Conservation (phyloP, 2,113 vertebrate species). For the Ellobius talpinus region DNA sequence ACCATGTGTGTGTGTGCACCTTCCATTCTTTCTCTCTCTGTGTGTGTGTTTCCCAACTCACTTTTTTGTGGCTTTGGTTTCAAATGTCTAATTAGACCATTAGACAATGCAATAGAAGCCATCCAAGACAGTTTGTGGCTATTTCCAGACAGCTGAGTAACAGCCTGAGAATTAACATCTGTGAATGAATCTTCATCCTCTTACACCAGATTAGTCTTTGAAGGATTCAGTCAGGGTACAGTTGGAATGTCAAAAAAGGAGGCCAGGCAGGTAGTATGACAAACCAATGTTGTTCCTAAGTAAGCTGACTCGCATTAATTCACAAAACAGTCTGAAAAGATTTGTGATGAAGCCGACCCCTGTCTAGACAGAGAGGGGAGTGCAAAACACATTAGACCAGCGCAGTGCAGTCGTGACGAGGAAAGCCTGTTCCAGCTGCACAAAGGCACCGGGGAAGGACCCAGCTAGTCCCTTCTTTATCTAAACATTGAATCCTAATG, state of each 20-base stretch:
- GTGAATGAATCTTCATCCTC: constrained; percentile 80
- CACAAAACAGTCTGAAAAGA: constrained; percentile 86
- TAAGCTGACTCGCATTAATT: constrained; percentile 86
- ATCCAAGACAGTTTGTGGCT: constrained; percentile 86
- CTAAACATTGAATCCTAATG: constrained; percentile 56
- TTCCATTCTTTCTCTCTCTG: no score
- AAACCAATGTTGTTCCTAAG: constrained; percentile 86
- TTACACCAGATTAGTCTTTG: constrained; percentile 79
- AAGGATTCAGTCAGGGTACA: constrained; percentile 84
- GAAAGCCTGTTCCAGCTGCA: constrained; percentile 72
- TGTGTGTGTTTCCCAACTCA: constrained; percentile 52
- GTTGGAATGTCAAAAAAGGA: constrained; percentile 83
- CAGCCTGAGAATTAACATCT: constrained; percentile 86
- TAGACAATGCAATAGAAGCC: constrained; percentile 82
- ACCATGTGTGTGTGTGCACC: neutral
- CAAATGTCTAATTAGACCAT: constrained; percentile 76
- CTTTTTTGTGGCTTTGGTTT: constrained; percentile 80
- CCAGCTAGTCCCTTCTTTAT: constrained; percentile 59
- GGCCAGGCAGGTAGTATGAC: constrained; percentile 85
- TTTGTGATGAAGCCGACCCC: constrained; percentile 86
- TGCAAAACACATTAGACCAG: constrained; percentile 87
- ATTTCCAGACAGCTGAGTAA: constrained; percentile 88
- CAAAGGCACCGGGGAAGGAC: constrained; percentile 66
- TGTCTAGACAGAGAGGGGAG: constrained; percentile 90
- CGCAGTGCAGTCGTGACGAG: constrained; percentile 73